Evolutionary conservation across 2,888 invertebrate species (phyloP).

Genomic region (Phengaris alcon): DNA sequence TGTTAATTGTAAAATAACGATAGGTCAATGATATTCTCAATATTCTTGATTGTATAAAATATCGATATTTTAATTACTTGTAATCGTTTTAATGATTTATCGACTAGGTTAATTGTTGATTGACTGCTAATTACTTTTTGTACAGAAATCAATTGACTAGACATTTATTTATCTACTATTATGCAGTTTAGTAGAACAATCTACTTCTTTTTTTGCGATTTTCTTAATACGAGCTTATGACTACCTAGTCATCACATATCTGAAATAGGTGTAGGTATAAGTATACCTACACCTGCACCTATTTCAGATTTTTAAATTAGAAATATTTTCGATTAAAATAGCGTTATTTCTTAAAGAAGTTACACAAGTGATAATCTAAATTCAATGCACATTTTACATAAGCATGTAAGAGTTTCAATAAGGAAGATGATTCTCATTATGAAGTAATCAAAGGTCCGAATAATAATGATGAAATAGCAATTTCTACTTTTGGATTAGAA

Average conservation of each 20-base stretch:
- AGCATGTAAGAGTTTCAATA: background rate
- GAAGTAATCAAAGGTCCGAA: background rate
- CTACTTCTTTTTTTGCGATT: background rate
- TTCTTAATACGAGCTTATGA: background rate
- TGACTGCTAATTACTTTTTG: background rate
- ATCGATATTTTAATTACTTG: constrained; percentile 30
- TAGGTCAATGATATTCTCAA: constrained; percentile 39
- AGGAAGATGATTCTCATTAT: constrained; percentile 9
- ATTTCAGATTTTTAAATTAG: background rate
- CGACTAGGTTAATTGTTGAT: background rate
- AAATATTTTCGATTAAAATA: background rate
- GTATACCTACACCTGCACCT: too few species aligned
- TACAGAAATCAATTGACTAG: background rate
- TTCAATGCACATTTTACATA: background rate
- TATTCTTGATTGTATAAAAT: constrained; percentile 38
- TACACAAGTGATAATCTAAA: background rate
- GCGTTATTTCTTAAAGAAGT: background rate
- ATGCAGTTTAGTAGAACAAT: background rate
- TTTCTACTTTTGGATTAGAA: constrained; percentile 34
- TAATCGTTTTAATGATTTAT: constrained; percentile 16
- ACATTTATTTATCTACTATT: background rate
- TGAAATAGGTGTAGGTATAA: too few species aligned
- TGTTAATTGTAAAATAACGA: constrained; percentile 44
- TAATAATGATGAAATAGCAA: background rate
- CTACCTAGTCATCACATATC: too few species aligned